phyloP scores from a whole-genome alignment of 2,113 vertebrate genomes.

The Mastomys natalensis region DNA sequence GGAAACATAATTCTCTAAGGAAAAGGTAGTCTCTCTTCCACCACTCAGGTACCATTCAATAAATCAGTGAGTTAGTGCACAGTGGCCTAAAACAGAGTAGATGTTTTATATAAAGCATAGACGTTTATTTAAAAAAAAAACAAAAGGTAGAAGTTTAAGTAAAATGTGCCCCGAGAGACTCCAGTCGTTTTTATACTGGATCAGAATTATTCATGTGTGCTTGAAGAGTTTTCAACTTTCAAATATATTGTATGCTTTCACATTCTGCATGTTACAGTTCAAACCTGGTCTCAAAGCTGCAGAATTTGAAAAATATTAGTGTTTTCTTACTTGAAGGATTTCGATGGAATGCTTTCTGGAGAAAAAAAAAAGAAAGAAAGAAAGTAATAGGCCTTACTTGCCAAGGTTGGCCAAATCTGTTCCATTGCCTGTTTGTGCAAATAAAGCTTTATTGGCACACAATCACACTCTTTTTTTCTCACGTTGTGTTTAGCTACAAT shows the following conservation, averaged over 20 bases:
- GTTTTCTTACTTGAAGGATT: background rate
- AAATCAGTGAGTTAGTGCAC: background rate
- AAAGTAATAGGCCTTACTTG: conserved; percentile 5
- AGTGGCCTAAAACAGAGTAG: background rate
- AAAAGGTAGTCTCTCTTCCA: conserved; percentile 39
- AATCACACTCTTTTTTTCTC: background rate
- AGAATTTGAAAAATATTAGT: conserved; percentile 26
- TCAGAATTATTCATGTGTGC: conserved; percentile 23
- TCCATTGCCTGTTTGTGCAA: background rate
- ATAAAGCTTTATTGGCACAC: conserved; percentile 47
- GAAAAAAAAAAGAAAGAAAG: conserved; percentile 13
- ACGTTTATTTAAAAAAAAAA: background rate
- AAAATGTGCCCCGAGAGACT: background rate
- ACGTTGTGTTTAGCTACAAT: background rate
- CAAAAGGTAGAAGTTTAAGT: background rate
- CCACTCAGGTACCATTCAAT: conserved; percentile 5
- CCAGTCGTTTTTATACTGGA: background rate
- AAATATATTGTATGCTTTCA: background rate
- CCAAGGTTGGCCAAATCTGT: background rate
- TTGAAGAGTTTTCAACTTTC: background rate
- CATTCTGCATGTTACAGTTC: background rate
- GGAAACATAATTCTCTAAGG: conserved; percentile 58
- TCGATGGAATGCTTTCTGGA: conserved; percentile 1
- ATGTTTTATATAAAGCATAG: background rate
- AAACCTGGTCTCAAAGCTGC: background rate